phyloP scores from a whole-genome alignment of 2,888 invertebrate species.

The Papilio gigon region DNA sequence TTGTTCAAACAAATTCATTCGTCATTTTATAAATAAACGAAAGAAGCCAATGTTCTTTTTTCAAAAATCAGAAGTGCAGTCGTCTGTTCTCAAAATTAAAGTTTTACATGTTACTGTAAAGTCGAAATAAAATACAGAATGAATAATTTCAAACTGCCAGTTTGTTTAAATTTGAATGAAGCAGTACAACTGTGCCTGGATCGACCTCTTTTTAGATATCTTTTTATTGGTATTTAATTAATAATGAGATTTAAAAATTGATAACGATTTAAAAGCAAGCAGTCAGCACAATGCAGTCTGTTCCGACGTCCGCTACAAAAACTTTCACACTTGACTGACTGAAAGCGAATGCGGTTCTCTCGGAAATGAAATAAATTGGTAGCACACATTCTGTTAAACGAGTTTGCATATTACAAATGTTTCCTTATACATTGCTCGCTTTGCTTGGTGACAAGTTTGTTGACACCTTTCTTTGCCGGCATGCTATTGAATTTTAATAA shows the following conservation, averaged over 20 bases:
- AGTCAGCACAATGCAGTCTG: slow-evolving; percentile 4
- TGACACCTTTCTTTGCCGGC: neutral
- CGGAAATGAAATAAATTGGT: slow-evolving; percentile 39
- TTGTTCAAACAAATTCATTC: too few species aligned
- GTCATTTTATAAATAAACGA: too few species aligned
- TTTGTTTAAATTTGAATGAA: neutral
- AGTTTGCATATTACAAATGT: slow-evolving; percentile 32
- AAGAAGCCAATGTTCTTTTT: too few species aligned
- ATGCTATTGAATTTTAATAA: too few species aligned
- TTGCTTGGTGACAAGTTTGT: neutral
- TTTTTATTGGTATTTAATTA: neutral
- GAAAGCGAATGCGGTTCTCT: slow-evolving; percentile 32
- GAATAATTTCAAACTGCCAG: too few species aligned
- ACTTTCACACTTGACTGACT: slow-evolving; percentile 40
- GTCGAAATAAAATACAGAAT: too few species aligned
- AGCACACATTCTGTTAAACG: slow-evolving; percentile 34
- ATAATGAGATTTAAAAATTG: slow-evolving; percentile 8
- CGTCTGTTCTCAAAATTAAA: too few species aligned
- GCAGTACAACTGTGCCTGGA: neutral
- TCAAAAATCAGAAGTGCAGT: too few species aligned
- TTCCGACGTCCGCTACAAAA: slow-evolving; percentile 27
- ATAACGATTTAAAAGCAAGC: slow-evolving; percentile 6
- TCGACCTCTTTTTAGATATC: neutral
- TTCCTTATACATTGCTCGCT: neutral
- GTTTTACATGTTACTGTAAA: too few species aligned